A percentile compares a stretch with the other conserved stretches of the same genome.
These are phyloP conservation scores for Ormyrus rosae DNA, from an alignment of 2,888 invertebrate species.

Conservation along the genomic window DNA sequence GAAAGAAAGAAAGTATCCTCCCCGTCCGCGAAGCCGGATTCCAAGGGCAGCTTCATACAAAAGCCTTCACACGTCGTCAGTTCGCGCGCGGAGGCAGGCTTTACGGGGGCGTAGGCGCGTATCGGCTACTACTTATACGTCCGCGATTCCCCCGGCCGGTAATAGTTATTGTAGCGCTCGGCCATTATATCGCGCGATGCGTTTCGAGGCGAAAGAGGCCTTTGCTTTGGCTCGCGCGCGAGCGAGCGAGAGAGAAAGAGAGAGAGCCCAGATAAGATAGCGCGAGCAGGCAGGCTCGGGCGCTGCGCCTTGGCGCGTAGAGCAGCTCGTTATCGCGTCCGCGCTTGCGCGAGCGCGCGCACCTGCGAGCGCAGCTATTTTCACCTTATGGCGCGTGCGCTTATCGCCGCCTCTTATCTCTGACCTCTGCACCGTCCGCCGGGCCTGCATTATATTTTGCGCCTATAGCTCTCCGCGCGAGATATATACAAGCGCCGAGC, in stretches of 20 bases:
- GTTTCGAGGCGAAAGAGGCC: slow-evolving; percentile 10
- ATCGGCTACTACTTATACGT: too few species aligned
- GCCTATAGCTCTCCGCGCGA: background rate
- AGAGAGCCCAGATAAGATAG: slow-evolving; percentile 35
- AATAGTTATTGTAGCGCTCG: too few species aligned
- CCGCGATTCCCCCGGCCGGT: too few species aligned
- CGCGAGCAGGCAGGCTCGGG: too few species aligned
- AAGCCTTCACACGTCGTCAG: too few species aligned
- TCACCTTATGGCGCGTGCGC: slow-evolving; percentile 18
- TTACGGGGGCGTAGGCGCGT: too few species aligned
- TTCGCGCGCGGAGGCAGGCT: too few species aligned
- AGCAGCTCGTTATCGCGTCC: slow-evolving; percentile 35
- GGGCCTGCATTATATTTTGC: slow-evolving; percentile 17
- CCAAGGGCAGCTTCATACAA: too few species aligned
- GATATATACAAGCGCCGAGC: background rate
- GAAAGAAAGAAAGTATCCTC: too few species aligned
- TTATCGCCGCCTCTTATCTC: slow-evolving; percentile 50
- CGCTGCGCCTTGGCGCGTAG: slow-evolving; percentile 13
- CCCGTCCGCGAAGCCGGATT: too few species aligned
- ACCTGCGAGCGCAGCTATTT: slow-evolving; percentile 42
- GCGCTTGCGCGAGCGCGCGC: slow-evolving; percentile 21
- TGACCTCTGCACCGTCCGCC: slow-evolving; percentile 50
- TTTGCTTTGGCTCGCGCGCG: background rate
- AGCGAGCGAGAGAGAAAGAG: background rate
- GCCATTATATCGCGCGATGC: slow-evolving; percentile 5